These are phyloP conservation scores for Drosophila lutescens DNA, from an alignment of 2,888 invertebrate genomes.

Conservation along the genomic window DNA sequence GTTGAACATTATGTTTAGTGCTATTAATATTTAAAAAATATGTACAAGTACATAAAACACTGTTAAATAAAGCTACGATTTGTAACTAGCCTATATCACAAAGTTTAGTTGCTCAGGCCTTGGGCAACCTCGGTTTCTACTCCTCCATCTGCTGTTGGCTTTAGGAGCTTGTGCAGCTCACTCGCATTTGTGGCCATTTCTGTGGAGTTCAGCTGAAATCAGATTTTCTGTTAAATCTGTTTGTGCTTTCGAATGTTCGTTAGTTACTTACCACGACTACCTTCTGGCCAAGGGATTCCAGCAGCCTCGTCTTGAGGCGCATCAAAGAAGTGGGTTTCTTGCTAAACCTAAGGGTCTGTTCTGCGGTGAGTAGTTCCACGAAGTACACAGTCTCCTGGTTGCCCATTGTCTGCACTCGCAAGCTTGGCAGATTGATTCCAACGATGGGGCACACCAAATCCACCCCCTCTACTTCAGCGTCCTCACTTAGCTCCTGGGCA, in stretches of 20 bases:
- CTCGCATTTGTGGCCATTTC: constrained; percentile 59
- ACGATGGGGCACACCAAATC: constrained; percentile 77
- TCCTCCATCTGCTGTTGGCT: constrained; percentile 8
- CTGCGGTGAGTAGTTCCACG: constrained; percentile 78
- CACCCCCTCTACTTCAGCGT: constrained; percentile 63
- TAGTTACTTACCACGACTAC: constrained; percentile 73
- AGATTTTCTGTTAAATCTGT: background rate
- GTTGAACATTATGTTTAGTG: constrained; percentile 73
- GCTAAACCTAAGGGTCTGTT: constrained; percentile 77
- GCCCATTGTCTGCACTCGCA: constrained; percentile 66
- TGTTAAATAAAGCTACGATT: constrained; percentile 68
- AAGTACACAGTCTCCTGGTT: constrained; percentile 51
- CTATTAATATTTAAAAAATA: constrained; percentile 72
- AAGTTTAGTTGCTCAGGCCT: constrained; percentile 47
- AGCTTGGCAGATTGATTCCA: constrained; percentile 82
- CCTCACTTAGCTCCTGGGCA: constrained; percentile 59
- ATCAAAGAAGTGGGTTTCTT: constrained; percentile 70
- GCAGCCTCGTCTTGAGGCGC: constrained; percentile 75
- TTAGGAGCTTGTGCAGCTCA: constrained; percentile 51
- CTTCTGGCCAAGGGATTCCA: constrained; percentile 73
- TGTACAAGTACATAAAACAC: constrained; percentile 54
- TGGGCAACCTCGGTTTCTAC: constrained; percentile 18
- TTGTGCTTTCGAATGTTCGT: background rate
- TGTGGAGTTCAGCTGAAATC: constrained; percentile 52
- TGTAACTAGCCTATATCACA: constrained; percentile 63